Percentiles rank a stretch among this genome's conserved stretches.
Evolutionary conservation across 23 tunicate genomes (phyloP).

Genomic region (Clavelina lepadiformis): DNA sequence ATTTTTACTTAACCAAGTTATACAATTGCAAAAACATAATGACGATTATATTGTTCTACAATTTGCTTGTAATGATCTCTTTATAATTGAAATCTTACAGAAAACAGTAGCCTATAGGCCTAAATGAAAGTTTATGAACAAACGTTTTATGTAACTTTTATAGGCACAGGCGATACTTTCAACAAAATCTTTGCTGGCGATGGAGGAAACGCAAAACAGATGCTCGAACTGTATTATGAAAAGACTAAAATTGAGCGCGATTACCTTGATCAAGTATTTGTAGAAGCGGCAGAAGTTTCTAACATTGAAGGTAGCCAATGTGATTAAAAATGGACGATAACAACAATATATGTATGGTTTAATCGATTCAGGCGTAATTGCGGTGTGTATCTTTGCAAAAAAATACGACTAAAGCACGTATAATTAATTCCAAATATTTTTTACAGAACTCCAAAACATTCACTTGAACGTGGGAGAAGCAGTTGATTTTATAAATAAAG

Average conservation of each 20-base stretch:
- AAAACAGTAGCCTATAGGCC: too few relatives aligned
- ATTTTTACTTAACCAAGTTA: too few relatives aligned
- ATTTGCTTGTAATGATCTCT: too few relatives aligned
- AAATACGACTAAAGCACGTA: not conserved
- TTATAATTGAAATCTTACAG: too few relatives aligned
- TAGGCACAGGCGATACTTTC: slow-evolving; percentile 25
- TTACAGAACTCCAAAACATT: slow-evolving; percentile 22
- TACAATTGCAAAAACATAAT: too few relatives aligned
- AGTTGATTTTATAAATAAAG: slow-evolving; percentile 20
- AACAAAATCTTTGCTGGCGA: slow-evolving; percentile 14
- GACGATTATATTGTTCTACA: too few relatives aligned
- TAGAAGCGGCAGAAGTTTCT: slow-evolving; percentile 23
- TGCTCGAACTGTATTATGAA: slow-evolving; percentile 11
- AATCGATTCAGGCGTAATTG: too few relatives aligned
- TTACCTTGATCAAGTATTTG: slow-evolving; percentile 19
- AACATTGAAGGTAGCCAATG: slow-evolving; percentile 8
- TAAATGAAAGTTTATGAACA: too few relatives aligned
- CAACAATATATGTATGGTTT: too few relatives aligned
- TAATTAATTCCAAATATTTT: not conserved
- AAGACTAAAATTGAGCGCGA: slow-evolving; percentile 9
- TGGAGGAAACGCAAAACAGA: slow-evolving; percentile 1
- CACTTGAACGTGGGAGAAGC: slow-evolving; percentile 12
- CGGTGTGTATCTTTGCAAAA: too few relatives aligned
- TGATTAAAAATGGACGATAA: too few relatives aligned
- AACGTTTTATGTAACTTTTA: not conserved